phyloP scores from a whole-genome alignment of 2,113 vertebrate genomes.

The Agapornis roseicollis region DNA sequence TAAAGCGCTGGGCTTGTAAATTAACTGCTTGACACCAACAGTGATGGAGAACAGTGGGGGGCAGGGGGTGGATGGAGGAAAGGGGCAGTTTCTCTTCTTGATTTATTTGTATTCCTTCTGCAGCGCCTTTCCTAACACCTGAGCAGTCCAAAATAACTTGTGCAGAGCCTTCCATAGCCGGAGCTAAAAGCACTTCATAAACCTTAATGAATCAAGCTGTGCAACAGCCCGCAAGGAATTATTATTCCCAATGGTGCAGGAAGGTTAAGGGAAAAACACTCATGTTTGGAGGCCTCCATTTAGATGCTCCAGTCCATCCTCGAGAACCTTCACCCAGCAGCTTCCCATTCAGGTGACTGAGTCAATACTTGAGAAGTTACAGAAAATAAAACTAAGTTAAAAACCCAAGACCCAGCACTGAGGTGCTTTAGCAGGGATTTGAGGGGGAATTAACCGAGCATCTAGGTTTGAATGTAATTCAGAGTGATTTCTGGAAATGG shows the following conservation, averaged over 20 bases:
- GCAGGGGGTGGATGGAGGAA: slow-evolving; percentile 14
- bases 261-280: neutral
- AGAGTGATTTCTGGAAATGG: neutral
- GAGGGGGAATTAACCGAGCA: neutral
- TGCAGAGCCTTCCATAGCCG: neutral
- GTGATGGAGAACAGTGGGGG: slow-evolving; percentile 32
- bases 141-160: slow-evolving; percentile 55
- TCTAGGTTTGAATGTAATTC: neutral
- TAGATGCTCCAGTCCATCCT: neutral
- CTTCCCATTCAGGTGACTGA: neutral
- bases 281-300: neutral
- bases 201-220: slow-evolving; percentile 63
- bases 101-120: slow-evolving; percentile 53
- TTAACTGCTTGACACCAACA: slow-evolving; percentile 58
- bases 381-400: neutral
- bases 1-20: slow-evolving; percentile 57
- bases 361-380: neutral
- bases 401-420: neutral
- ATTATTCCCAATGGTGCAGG: slow-evolving; percentile 7
- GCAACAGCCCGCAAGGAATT: slow-evolving; percentile 7
- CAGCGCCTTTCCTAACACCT: slow-evolving; percentile 29
- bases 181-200: slow-evolving; percentile 60
- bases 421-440: neutral
- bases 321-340: neutral
- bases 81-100: slow-evolving; percentile 24